These are phyloP conservation scores for Bombus waltoni DNA, from an alignment of 1,140 invertebrate species.

Conservation along the genomic window DNA sequence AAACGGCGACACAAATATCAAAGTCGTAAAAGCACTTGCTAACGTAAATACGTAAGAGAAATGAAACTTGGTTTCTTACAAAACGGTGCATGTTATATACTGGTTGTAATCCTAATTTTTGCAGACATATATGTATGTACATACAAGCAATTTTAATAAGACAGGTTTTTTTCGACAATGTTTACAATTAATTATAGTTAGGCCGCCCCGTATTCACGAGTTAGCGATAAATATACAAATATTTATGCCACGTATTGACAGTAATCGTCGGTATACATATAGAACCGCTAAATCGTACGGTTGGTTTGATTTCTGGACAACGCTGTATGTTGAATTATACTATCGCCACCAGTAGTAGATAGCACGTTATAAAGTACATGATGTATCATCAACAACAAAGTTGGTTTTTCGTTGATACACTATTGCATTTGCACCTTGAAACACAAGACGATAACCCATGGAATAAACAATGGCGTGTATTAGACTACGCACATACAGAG, in stretches of 20 bases:
- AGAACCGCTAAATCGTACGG: conserved; percentile 36
- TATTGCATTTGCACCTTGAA: conserved; percentile 15
- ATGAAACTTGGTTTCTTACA: neutral
- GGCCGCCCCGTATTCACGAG: conserved; percentile 33
- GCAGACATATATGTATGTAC: conserved; percentile 3
- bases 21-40: neutral
- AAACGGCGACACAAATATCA: too few species aligned
- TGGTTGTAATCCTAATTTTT: conserved; percentile 13
- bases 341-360: conserved; percentile 27
- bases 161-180: neutral
- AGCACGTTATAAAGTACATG: conserved; percentile 14
- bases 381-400: neutral
- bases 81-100: conserved; percentile 21
- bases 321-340: conserved; percentile 24
- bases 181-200: conserved; percentile 37
- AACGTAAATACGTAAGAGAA: neutral
- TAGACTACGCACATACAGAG: too few species aligned
- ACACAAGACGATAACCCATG: conserved; percentile 24
- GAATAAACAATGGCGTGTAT: neutral
- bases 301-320: conserved; percentile 44
- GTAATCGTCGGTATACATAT: conserved; percentile 41
- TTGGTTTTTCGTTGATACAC: conserved; percentile 15
- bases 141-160: conserved; percentile 3
- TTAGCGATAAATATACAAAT: conserved; percentile 33
- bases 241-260: conserved; percentile 34